phyloP scores from a whole-genome alignment of 2,797 vertebrate genomes.

The Pseudochaenichthys georgianus region DNA sequence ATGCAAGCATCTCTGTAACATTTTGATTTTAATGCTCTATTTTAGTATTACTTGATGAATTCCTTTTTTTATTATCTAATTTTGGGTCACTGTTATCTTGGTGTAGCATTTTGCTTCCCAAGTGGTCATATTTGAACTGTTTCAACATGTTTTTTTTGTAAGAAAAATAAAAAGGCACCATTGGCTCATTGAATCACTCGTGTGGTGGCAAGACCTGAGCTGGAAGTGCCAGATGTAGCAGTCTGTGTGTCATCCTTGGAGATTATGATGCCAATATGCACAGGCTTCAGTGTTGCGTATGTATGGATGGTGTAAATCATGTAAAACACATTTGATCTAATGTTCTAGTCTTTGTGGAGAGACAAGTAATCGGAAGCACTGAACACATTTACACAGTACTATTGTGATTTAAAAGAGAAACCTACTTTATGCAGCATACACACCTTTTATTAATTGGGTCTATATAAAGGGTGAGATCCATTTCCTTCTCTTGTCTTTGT shows the following conservation, averaged over 20 bases:
- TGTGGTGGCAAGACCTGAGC: constrained; percentile 57
- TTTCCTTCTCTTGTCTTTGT: neutral
- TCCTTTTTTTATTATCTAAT: constrained; percentile 79
- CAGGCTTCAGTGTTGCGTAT: constrained; percentile 10
- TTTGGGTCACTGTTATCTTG: constrained; percentile 87
- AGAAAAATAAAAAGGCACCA: constrained; percentile 88
- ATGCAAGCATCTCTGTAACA: constrained; percentile 96
- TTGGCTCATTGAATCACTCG: constrained; percentile 80
- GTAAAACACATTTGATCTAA: constrained; percentile 18
- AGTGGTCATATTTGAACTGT: constrained; percentile 87
- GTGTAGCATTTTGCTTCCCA: constrained; percentile 86
- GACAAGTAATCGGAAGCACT: constrained; percentile 40
- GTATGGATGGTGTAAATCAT: constrained; percentile 13
- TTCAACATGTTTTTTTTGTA: constrained; percentile 84
- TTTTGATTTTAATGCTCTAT: constrained; percentile 86
- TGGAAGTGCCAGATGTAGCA: constrained; percentile 51
- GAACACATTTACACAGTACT: constrained; percentile 38
- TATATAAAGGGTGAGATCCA: constrained; percentile 17
- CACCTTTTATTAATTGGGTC: neutral
- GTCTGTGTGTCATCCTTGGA: constrained; percentile 40
- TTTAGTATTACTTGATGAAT: constrained; percentile 87
- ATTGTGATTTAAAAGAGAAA: constrained; percentile 36
- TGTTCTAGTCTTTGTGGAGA: constrained; percentile 38
- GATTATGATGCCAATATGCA: constrained; percentile 2
- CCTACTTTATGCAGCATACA: constrained; percentile 10